Conservation (phyloP, 92 coral and sea anemone species). For the Heliopora coerulea region DNA sequence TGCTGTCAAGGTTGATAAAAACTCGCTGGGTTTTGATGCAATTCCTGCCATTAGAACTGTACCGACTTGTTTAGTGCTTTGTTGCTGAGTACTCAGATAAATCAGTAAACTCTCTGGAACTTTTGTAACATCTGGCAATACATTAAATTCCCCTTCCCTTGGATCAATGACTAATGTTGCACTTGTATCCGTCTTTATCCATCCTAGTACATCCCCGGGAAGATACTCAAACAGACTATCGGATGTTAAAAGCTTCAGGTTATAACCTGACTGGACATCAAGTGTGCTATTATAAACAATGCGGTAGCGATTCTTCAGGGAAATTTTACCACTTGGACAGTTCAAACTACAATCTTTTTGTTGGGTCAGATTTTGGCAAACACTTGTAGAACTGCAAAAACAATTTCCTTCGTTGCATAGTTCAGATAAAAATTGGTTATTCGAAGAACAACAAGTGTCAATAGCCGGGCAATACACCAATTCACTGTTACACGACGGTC, state of each 20-base stretch:
- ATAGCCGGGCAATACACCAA: slow-evolving; percentile 20
- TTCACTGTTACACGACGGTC: slow-evolving; percentile 12
- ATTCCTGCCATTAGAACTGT: slow-evolving; percentile 53
- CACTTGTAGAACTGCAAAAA: slow-evolving; percentile 55
- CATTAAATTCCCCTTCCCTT: slow-evolving; percentile 42
- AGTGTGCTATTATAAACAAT: slow-evolving; percentile 50
- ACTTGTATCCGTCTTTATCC: slow-evolving; percentile 55
- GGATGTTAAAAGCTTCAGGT: slow-evolving; percentile 59
- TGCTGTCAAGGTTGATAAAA: slow-evolving; percentile 31
- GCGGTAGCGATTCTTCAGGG: slow-evolving; percentile 27
- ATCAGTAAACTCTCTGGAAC: slow-evolving; percentile 28
- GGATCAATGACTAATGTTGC: slow-evolving; percentile 59
- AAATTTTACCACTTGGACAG: slow-evolving; percentile 24
- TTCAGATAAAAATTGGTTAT: slow-evolving; percentile 11
- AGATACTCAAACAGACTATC: slow-evolving; percentile 46
- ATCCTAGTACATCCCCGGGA: slow-evolving; percentile 76
- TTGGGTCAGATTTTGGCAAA: slow-evolving; percentile 43
- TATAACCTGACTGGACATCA: slow-evolving; percentile 60
- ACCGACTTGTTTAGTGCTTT: slow-evolving; percentile 22
- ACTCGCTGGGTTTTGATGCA: slow-evolving; percentile 59
- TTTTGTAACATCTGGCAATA: slow-evolving; percentile 30
- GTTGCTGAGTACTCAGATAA: slow-evolving; percentile 41
- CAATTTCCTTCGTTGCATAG: slow-evolving; percentile 49
- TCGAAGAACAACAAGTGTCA: slow-evolving; percentile 3
- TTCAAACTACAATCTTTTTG: slow-evolving; percentile 43